Percentiles rank a stretch among this genome's conserved stretches.
phyloP scores from a whole-genome alignment of 2,888 invertebrate species.

The Artemia sinica region DNA sequence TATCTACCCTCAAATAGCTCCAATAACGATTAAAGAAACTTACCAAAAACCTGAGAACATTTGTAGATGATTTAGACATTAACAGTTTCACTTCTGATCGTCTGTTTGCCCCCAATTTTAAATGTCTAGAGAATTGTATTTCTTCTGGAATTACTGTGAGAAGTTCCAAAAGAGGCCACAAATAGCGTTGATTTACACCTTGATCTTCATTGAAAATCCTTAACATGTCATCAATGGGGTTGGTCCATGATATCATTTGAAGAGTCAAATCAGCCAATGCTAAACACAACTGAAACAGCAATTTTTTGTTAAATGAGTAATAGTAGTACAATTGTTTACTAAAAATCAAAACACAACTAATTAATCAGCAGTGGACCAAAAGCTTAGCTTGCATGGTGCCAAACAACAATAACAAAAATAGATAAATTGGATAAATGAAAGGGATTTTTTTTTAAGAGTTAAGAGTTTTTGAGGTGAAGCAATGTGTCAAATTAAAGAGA shows the following conservation, averaged over 20 bases:
- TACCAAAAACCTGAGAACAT: constrained; percentile 59
- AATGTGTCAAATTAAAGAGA: too few relatives aligned
- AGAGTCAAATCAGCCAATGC: constrained; percentile 83
- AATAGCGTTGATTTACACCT: constrained; percentile 30
- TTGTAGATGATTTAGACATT: constrained; percentile 52
- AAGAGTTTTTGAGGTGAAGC: too few relatives aligned
- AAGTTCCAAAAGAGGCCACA: constrained; percentile 74
- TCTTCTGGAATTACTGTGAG: constrained; percentile 90
- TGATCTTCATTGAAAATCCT: constrained; percentile 40
- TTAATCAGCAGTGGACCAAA: neutral
- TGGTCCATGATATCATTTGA: constrained; percentile 82
- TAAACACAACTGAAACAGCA: constrained; percentile 48
- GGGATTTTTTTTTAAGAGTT: too few relatives aligned
- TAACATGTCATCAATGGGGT: constrained; percentile 66
- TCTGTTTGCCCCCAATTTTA: constrained; percentile 71
- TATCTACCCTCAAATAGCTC: too few relatives aligned
- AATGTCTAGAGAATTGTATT: constrained; percentile 52
- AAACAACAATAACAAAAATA: too few relatives aligned
- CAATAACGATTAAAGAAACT: constrained; percentile 24
- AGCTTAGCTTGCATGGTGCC: too few relatives aligned
- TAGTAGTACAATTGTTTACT: too few relatives aligned
- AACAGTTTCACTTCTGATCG: constrained; percentile 65
- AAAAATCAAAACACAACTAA: constrained; percentile 16
- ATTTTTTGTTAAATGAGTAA: too few relatives aligned
- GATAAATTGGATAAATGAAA: too few relatives aligned